phyloP scores from a whole-genome alignment of 2,797 vertebrate genomes.

The Sebastes vulpes region DNA sequence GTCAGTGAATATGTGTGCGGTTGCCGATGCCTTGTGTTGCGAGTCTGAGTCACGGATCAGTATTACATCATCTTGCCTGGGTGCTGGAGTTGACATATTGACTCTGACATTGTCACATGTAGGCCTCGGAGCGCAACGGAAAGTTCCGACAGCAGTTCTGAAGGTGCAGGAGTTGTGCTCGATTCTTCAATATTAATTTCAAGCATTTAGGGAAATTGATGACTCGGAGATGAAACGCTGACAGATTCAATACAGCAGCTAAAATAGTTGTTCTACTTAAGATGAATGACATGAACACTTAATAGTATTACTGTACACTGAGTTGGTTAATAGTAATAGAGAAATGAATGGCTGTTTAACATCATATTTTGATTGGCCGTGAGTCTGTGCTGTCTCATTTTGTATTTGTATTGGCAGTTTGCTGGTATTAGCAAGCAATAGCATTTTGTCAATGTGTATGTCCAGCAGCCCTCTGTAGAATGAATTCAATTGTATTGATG shows the following conservation, averaged over 20 bases:
- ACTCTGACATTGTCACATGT: slow-evolving; percentile 70
- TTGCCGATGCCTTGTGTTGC: slow-evolving; percentile 55
- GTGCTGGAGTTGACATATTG: slow-evolving; percentile 62
- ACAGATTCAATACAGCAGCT: not conserved
- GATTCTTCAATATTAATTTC: slow-evolving; percentile 5
- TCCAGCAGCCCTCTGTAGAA: slow-evolving; percentile 21
- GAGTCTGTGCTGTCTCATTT: not conserved
- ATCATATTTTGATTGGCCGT: slow-evolving; percentile 1
- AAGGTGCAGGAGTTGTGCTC: slow-evolving; percentile 14
- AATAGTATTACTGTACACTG: not conserved
- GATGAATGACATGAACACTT: not conserved
- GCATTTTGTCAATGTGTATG: slow-evolving; percentile 13
- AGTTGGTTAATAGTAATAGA: not conserved
- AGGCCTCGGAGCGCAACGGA: slow-evolving; percentile 21
- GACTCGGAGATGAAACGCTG: not conserved
- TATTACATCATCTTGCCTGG: slow-evolving; percentile 67
- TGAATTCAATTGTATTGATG: slow-evolving; percentile 66
- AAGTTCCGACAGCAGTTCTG: slow-evolving; percentile 27
- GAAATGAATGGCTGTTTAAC: not conserved
- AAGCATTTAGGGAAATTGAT: slow-evolving; percentile 1
- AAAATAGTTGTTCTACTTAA: not conserved
- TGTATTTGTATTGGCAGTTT: slow-evolving; percentile 7
- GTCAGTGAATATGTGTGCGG: slow-evolving; percentile 25
- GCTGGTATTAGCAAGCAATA: slow-evolving; percentile 5
- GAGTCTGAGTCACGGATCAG: slow-evolving; percentile 59